These are phyloP conservation scores for Felis catus DNA, from an alignment of 2,113 vertebrate species.

Conservation along the genomic window F.catus_Fca126_mat1.0 CM031411.1:18611001-18611500, in stretches of 20 bases:
- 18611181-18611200: slow-evolving; percentile 54
- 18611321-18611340: slow-evolving; percentile 62
- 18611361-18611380: slow-evolving; percentile 65
- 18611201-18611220: slow-evolving; percentile 54
- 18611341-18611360: slow-evolving; percentile 57
- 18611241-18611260: slow-evolving; percentile 69
- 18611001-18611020: not conserved
- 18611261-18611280: slow-evolving; percentile 72
- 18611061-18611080: slow-evolving; percentile 55
- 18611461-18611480: slow-evolving; percentile 58
- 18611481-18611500: slow-evolving; percentile 42
- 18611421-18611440: slow-evolving; percentile 59
- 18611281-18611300: slow-evolving; percentile 58
- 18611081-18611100: slow-evolving; percentile 54
- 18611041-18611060: slow-evolving; percentile 21
- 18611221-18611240: slow-evolving; percentile 70
- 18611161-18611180: slow-evolving; percentile 66
- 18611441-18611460: slow-evolving; percentile 50
- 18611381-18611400: slow-evolving; percentile 51
- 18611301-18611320: slow-evolving; percentile 60
- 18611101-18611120: slow-evolving; percentile 50
- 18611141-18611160: slow-evolving; percentile 56
- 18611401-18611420: slow-evolving; percentile 45
- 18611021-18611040: not conserved
- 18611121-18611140: slow-evolving; percentile 47